Evolutionary conservation across 2,113 vertebrate genomes (phyloP).

Genomic region (Corythornis cristatus): DNA sequence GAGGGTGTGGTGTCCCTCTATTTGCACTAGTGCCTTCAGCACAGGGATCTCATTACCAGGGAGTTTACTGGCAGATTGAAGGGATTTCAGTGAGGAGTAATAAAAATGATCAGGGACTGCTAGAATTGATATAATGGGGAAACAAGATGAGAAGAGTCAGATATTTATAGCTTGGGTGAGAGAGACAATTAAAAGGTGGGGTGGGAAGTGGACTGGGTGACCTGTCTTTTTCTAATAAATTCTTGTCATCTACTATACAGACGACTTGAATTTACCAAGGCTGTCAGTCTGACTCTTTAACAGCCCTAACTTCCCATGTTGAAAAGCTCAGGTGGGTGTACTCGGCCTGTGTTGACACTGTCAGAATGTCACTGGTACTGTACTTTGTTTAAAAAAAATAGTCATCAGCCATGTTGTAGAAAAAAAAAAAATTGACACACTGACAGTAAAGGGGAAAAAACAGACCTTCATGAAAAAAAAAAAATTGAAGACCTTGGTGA

Average conservation of each 20-base stretch:
- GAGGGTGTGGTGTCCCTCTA: not conserved
- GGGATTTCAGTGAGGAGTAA: conserved; percentile 58
- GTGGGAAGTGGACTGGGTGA: conserved; percentile 43
- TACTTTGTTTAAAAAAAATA: conserved; percentile 24
- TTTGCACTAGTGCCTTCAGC: conserved; percentile 32
- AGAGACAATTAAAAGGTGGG: conserved; percentile 66
- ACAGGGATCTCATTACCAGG: conserved; percentile 61
- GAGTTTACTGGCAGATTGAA: conserved; percentile 56
- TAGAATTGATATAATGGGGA: conserved; percentile 71
- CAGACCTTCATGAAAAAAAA: not conserved
- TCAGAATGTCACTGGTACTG: conserved; percentile 37
- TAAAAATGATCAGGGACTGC: conserved; percentile 70
- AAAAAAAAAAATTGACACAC: conserved; percentile 29
- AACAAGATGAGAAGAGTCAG: conserved; percentile 58
- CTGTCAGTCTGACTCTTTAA: conserved; percentile 54
- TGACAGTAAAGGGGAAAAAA: conserved; percentile 46
- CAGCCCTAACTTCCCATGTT: not conserved
- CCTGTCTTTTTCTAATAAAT: conserved; percentile 54
- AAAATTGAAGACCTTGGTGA: not conserved
- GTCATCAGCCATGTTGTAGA: not conserved
- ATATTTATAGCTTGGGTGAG: conserved; percentile 64
- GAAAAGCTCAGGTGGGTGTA: conserved; percentile 51
- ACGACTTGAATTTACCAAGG: conserved; percentile 2
- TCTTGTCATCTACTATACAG: not conserved
- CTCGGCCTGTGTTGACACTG: conserved; percentile 23